These are phyloP conservation scores for Cyclina sinensis DNA, from an alignment of 1,140 invertebrate species.

Conservation along the genomic window DNA sequence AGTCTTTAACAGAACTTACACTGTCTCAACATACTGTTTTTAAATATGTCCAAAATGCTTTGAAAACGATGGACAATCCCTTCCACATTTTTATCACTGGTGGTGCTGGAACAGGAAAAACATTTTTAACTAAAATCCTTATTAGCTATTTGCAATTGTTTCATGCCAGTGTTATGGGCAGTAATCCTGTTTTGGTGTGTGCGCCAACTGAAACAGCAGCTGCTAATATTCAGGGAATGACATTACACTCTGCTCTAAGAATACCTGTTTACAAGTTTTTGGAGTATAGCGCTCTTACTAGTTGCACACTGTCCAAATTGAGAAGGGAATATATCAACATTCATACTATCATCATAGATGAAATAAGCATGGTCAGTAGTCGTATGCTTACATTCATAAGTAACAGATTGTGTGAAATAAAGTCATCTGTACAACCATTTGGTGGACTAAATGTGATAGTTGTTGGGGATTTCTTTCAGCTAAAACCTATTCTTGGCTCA, in stretches of 20 bases:
- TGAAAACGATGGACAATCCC: background rate
- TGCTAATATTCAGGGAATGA: slow-evolving; percentile 51
- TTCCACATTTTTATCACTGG: slow-evolving; percentile 63
- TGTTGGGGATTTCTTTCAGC: too few species aligned
- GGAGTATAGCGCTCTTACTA: too few species aligned
- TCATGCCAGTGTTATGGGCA: background rate
- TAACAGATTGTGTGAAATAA: too few species aligned
- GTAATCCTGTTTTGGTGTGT: slow-evolving; percentile 52
- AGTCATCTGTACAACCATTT: too few species aligned
- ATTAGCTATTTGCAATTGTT: slow-evolving; percentile 51
- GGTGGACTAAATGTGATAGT: too few species aligned
- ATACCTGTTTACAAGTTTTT: slow-evolving; percentile 55
- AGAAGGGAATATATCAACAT: too few species aligned
- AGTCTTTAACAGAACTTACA: slow-evolving; percentile 12
- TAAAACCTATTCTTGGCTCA: too few species aligned
- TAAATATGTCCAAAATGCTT: slow-evolving; percentile 30
- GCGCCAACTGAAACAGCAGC: slow-evolving; percentile 65
- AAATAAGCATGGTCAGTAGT: too few species aligned
- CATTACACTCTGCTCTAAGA: slow-evolving; percentile 48
- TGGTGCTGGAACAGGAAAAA: slow-evolving; percentile 63
- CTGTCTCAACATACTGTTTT: background rate
- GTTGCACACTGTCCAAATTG: too few species aligned
- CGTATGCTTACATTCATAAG: too few species aligned
- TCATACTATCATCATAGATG: too few species aligned
- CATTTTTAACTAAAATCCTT: slow-evolving; percentile 31